Evolutionary conservation across 2,888 invertebrate species (phyloP).

Genomic region (Matsumyia berberina): DNA sequence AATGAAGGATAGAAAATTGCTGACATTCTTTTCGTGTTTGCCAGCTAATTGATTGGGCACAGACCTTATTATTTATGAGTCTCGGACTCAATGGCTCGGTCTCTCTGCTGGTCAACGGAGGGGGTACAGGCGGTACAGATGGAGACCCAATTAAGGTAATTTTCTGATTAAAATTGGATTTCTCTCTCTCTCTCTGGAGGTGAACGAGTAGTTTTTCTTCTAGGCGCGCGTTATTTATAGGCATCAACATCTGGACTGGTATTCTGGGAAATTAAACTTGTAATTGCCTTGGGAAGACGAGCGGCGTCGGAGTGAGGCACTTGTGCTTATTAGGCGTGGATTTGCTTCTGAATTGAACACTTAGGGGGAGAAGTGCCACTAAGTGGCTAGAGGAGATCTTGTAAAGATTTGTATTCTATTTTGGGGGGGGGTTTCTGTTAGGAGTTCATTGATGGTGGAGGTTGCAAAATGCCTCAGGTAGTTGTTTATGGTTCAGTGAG

Average conservation of each 20-base stretch:
- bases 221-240: slow-evolving; percentile 50
- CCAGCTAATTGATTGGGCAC: slow-evolving; percentile 68
- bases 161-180: slow-evolving; percentile 70
- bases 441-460: no score
- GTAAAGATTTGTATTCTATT: neutral
- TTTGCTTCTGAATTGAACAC: slow-evolving; percentile 5
- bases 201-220: slow-evolving; percentile 47
- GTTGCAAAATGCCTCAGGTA: no score
- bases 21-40: slow-evolving; percentile 72
- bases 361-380: slow-evolving; percentile 25
- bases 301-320: neutral
- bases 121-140: neutral
- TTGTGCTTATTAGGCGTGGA: slow-evolving; percentile 10
- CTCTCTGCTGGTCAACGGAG: neutral
- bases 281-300: slow-evolving; percentile 15
- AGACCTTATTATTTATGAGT: slow-evolving; percentile 73
- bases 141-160: slow-evolving; percentile 64
- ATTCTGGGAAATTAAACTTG: slow-evolving; percentile 56
- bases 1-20: slow-evolving; percentile 54
- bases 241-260: slow-evolving; percentile 54
- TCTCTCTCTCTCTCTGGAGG: slow-evolving; percentile 29
- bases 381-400: neutral
- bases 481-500: no score
- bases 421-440: no score
- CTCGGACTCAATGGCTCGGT: slow-evolving; percentile 13